Evolutionary conservation across 2,888 invertebrate genomes (phyloP), one percentile per base, ranked within the genome.

Genomic region (Epirrita christyi): DNA sequence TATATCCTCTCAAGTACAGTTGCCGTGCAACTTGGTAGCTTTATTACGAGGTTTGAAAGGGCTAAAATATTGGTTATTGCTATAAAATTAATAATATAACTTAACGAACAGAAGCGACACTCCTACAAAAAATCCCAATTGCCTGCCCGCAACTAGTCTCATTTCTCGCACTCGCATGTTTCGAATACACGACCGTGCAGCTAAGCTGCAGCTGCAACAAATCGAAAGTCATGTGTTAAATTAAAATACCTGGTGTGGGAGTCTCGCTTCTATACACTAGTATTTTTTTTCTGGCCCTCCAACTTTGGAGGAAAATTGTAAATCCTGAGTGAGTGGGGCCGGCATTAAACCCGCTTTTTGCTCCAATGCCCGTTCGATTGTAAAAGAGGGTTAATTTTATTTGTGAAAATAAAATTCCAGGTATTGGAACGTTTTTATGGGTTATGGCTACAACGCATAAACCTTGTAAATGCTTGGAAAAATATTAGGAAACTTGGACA

Each of bases 1-100:
- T 71, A 70, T 75, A 74, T 70, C 69, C 70, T 68, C 75, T 76
- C 70, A 73, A 77, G 74, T 71, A 70, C 65, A 61, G 63, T 63
- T 61, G 43, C 56, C 53, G 51, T 59, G 49, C 38, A 51, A 63
- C 60, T 65, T 46, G 55, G 64, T 63, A 62, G 55, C 64, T 58
- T 70, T 68, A 55, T 58, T 51, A 58, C 47, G 37, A 43, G 42
- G n/a, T 14, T 38, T 32, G 21, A 29, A 45, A 61, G 42, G 41
- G 43, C 45, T 57, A 46, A 58, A 55, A 64, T 59, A 63, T 67
- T 54, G 59, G 55, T 60, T 61, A 59, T 55, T 21, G 42, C 51
- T 29, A 14, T 28, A 11, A 52, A 48, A 14, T 11, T 11, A 14
- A 38, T 38, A 7, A 14, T 14, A 14, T 14, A 5, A 36, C 36